A percentile compares a stretch with the other conserved stretches of the same genome.
Evolutionary conservation across 2,797 vertebrate genomes (phyloP).

Genomic region (Epinephelus coioides): DNA sequence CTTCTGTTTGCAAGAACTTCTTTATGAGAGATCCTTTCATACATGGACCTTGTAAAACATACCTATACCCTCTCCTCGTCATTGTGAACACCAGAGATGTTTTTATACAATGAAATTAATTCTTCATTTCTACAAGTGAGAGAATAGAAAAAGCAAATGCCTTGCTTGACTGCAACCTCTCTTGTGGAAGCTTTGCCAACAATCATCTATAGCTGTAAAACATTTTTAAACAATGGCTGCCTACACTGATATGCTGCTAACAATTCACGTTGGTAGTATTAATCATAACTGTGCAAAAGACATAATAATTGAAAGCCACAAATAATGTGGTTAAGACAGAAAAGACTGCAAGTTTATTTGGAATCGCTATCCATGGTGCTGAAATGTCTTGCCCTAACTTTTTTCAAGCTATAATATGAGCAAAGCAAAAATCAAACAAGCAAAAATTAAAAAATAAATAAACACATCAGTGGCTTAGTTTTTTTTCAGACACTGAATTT

Average conservation of each 20-base stretch:
- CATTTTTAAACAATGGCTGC: background rate
- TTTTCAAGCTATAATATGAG: background rate
- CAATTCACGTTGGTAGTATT: background rate
- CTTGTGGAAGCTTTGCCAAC: background rate
- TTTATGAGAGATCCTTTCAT: background rate
- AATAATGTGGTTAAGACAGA: background rate
- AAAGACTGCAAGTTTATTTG: background rate
- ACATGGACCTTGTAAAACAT: rapidly evolving
- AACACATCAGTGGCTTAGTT: background rate
- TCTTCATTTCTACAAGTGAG: background rate
- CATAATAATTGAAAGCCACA: too few relatives aligned
- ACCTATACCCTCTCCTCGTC: background rate
- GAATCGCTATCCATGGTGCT: slow-evolving; percentile 10
- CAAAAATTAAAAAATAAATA: too few relatives aligned
- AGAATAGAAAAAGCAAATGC: background rate
- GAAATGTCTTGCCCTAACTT: background rate
- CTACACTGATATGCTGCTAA: background rate
- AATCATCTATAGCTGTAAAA: background rate
- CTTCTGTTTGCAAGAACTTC: background rate
- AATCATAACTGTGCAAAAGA: background rate
- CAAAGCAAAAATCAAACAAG: background rate
- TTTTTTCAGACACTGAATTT: background rate
- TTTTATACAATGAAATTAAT: background rate
- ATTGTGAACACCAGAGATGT: too few relatives aligned
- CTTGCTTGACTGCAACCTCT: background rate